These are phyloP conservation scores for Lacerta viridis DNA, from an alignment of 2,797 vertebrate species.

Conservation along the genomic window DNA sequence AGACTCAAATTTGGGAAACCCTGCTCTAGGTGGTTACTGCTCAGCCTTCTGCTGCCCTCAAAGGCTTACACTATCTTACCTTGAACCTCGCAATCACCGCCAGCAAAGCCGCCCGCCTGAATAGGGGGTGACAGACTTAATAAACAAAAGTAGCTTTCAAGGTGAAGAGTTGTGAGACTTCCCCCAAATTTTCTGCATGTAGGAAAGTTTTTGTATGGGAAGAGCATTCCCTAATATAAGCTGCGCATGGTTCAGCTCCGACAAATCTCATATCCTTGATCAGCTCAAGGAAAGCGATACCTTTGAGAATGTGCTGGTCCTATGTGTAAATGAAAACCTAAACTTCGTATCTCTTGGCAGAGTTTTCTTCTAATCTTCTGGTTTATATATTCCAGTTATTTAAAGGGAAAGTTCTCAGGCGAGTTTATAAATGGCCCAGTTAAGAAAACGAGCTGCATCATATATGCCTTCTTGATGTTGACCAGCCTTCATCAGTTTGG, in stretches of 20 bases:
- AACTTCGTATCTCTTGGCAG: not conserved
- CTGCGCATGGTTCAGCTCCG: too few relatives aligned
- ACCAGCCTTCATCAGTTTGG: too few relatives aligned
- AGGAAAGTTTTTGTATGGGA: too few relatives aligned
- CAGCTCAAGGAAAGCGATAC: not conserved
- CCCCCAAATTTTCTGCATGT: not conserved
- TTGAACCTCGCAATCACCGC: too few relatives aligned
- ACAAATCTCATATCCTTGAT: too few relatives aligned
- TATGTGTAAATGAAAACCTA: not conserved
- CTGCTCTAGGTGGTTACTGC: too few relatives aligned
- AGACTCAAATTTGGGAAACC: too few relatives aligned
- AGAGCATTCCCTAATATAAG: not conserved
- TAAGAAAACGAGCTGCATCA: constrained; percentile 23
- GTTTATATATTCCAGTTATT: not conserved
- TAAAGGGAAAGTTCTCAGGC: not conserved
- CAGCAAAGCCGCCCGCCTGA: too few relatives aligned
- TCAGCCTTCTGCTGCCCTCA: too few relatives aligned
- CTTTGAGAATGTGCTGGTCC: not conserved
- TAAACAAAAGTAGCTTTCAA: not conserved
- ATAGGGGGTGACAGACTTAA: too few relatives aligned
- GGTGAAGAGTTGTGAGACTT: too few relatives aligned
- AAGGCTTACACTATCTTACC: too few relatives aligned
- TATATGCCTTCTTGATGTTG: constrained; percentile 41
- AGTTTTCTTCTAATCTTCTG: not conserved
- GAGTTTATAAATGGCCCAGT: not conserved